Conservation (phyloP, 2,888 invertebrate species). For the Nipponacmea schrenckii region DNA sequence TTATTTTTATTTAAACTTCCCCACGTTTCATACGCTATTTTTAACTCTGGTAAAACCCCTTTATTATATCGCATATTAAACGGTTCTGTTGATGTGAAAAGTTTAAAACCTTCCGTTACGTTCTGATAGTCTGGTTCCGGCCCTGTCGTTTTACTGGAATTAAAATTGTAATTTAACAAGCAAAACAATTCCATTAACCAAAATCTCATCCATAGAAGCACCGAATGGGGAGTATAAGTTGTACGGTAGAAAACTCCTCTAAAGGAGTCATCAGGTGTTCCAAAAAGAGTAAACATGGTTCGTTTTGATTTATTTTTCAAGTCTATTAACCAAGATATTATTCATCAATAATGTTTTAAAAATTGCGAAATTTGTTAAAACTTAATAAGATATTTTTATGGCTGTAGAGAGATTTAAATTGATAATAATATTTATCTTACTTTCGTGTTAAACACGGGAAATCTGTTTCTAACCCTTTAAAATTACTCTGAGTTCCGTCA, state of each 20-base stretch:
- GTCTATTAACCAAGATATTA: too few relatives aligned
- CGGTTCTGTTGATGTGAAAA: slow-evolving; percentile 45
- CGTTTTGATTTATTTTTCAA: too few relatives aligned
- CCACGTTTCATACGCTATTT: slow-evolving; percentile 67
- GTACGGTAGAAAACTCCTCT: not conserved
- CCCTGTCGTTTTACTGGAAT: slow-evolving; percentile 49
- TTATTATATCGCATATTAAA: slow-evolving; percentile 59
- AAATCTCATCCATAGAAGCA: not conserved
- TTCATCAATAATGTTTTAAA: too few relatives aligned
- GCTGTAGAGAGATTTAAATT: too few relatives aligned
- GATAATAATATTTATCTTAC: slow-evolving; percentile 50
- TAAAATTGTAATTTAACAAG: not conserved
- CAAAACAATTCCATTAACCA: not conserved
- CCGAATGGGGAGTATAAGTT: not conserved
- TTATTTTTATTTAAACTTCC: slow-evolving; percentile 60
- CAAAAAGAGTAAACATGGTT: too few relatives aligned
- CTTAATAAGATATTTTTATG: too few relatives aligned
- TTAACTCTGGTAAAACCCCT: slow-evolving; percentile 58
- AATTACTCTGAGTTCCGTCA: slow-evolving; percentile 20
- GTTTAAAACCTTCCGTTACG: slow-evolving; percentile 56
- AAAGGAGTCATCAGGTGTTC: not conserved
- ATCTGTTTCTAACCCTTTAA: slow-evolving; percentile 57
- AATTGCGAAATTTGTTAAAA: too few relatives aligned
- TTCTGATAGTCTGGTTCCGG: slow-evolving; percentile 65
- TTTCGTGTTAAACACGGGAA: slow-evolving; percentile 60